Evolutionary conservation across 2,113 vertebrate genomes (phyloP), one percentile per base, ranked within the genome.

Genomic region (Oryzias curvinotus): DNA sequence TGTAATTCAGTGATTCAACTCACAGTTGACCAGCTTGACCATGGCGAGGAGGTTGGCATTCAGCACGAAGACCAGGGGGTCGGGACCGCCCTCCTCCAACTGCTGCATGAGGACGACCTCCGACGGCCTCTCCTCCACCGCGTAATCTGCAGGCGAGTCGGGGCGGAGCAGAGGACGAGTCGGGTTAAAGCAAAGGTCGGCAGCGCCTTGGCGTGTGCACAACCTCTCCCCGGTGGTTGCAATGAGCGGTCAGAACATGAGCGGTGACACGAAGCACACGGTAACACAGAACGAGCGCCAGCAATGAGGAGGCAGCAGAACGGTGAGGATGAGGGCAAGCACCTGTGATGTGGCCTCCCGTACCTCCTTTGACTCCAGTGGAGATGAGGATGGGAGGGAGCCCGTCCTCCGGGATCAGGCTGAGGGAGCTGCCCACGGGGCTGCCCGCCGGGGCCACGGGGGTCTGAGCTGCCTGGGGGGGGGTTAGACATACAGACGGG

Each of bases 351-450:
- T 92, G 87, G 85, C 90, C 89, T 91, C 90, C 89, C 91, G 83
- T 92, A 98, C 97, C 97, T 97, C 97, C 96, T 96, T 99, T 99
- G 78, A 98, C 94, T 76, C 97, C 97, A 15, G 96, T 98, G 88
- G 97, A 98, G 88, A 98, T 99, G 83, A 99, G 96, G 85, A 99
- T 99, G 84, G 97, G 97, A 92, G 97, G 97, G 87, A 98, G 97
- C 19, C 97, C 97, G 82, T 99, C 95, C 91, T 98, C 95, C 67
- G 97, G 97, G 88, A 98, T 97, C 63, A 98, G 93, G 66, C 97
- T 98, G 92, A 98, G 89, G 65, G 96, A 94, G 78, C 95, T 98
- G 87, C 97, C 97, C 87, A 98, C 93, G 46, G 96, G 95, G 89
- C 94, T 96, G 87, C 94, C 94, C 68, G 93, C 93, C 56, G 93